A percentile compares a stretch with the other conserved stretches of the same genome.
These are phyloP conservation scores for Lophotriccus pileatus DNA, from an alignment of 2,797 vertebrate genomes.

Conservation along the genomic window DNA sequence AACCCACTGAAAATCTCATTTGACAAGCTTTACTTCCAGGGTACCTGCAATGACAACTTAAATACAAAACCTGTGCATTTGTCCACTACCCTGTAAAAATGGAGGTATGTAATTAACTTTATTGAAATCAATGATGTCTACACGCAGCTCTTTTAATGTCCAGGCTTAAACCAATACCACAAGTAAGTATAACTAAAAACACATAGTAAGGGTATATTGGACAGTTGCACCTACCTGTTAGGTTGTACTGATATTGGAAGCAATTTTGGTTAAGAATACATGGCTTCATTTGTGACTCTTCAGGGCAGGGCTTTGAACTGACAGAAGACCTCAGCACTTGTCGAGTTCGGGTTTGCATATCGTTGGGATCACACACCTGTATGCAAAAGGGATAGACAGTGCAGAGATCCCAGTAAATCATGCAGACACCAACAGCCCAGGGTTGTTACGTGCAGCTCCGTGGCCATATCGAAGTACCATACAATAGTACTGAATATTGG, in stretches of 20 bases:
- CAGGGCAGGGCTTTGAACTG: constrained; percentile 80
- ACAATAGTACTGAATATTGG: not conserved
- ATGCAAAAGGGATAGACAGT: not conserved
- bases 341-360: constrained; percentile 82
- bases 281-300: constrained; percentile 82
- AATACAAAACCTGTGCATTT: not conserved
- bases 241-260: constrained; percentile 87
- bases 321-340: constrained; percentile 81
- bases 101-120: not conserved
- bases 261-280: constrained; percentile 91
- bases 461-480: accelerated
- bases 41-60: not conserved
- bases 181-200: not conserved
- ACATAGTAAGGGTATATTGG: not conserved
- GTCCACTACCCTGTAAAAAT: not conserved
- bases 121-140: not conserved
- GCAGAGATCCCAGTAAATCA: not conserved
- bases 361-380: constrained; percentile 83
- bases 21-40: not conserved
- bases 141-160: not conserved
- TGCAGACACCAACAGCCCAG: not conserved
- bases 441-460: not conserved
- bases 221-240: constrained; percentile 82
- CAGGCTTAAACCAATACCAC: not conserved
- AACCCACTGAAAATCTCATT: not conserved